Evolutionary conservation across 2,888 invertebrate genomes (phyloP).

Genomic region (Parapristionchus giblindavisi): DNA sequence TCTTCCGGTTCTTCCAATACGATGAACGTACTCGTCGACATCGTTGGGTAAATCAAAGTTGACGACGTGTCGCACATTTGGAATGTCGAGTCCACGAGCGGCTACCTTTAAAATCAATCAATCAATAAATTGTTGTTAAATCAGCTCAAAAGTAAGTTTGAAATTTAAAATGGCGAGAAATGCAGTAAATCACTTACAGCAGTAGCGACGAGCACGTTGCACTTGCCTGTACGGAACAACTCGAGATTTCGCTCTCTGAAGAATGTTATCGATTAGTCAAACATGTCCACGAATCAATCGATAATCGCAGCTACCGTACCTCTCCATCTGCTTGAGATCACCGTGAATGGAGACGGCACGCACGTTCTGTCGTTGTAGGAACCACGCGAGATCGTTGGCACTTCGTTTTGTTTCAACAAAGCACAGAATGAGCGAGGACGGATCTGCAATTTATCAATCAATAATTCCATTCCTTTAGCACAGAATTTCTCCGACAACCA

Average conservation of each 20-base stretch:
- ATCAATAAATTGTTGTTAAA: background rate
- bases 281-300: no score
- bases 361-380: constrained; percentile 79
- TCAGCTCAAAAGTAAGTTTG: background rate
- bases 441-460: constrained; percentile 40
- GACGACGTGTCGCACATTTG: constrained; percentile 52
- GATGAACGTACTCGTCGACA: constrained; percentile 58
- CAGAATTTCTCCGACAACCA: background rate
- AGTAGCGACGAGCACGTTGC: constrained; percentile 56
- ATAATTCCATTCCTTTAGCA: background rate
- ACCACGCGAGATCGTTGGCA: constrained; percentile 94
- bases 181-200: constrained; percentile 43
- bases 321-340: constrained; percentile 92
- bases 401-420: constrained; percentile 99
- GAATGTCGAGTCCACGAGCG: constrained; percentile 58
- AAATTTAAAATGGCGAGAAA: background rate
- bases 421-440: constrained; percentile 82
- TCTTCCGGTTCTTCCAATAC: constrained; percentile 58
- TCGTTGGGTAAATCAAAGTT: constrained; percentile 57
- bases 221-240: constrained; percentile 75
- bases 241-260: constrained; percentile 50
- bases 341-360: constrained; percentile 97
- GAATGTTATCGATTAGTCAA: background rate
- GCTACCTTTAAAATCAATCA: constrained; percentile 42
- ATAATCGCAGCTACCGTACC: no score